Percentiles rank a stretch among this genome's conserved stretches.
Evolutionary conservation across 2,888 invertebrate species (phyloP).

Genomic region (Ophioninae sp.): DNA sequence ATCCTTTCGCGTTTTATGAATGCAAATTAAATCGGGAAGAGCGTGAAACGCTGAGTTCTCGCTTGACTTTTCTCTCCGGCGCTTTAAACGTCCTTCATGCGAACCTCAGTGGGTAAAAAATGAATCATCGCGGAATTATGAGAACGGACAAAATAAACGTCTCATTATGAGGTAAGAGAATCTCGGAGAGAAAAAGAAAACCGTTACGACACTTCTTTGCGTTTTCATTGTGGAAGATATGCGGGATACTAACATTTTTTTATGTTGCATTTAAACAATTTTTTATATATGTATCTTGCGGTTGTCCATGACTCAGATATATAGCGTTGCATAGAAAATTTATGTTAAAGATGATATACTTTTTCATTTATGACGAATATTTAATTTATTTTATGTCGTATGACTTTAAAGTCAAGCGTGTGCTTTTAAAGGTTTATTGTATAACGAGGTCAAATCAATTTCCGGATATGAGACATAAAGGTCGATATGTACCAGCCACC

Average conservation of each 20-base stretch:
- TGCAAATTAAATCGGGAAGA: slow-evolving; percentile 78
- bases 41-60: slow-evolving; percentile 55
- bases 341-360: no score
- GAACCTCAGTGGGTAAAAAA: slow-evolving; percentile 45
- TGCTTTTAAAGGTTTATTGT: no score
- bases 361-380: no score
- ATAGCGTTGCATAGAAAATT: not conserved
- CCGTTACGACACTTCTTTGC: not conserved
- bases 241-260: slow-evolving; percentile 16
- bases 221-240: slow-evolving; percentile 12
- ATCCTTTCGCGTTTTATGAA: slow-evolving; percentile 74
- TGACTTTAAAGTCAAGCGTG: no score
- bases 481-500: no score
- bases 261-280: not conserved
- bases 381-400: no score
- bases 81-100: slow-evolving; percentile 56
- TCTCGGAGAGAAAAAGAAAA: slow-evolving; percentile 2
- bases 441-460: no score
- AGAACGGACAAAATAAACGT: slow-evolving; percentile 38
- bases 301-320: not conserved
- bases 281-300: not conserved
- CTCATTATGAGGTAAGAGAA: slow-evolving; percentile 13
- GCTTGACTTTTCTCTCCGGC: slow-evolving; percentile 32
- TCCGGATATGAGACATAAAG: no score
- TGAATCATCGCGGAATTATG: slow-evolving; percentile 26